Conservation (phyloP, 1,140 invertebrate genomes). For the Danaus plexippus region DNA sequence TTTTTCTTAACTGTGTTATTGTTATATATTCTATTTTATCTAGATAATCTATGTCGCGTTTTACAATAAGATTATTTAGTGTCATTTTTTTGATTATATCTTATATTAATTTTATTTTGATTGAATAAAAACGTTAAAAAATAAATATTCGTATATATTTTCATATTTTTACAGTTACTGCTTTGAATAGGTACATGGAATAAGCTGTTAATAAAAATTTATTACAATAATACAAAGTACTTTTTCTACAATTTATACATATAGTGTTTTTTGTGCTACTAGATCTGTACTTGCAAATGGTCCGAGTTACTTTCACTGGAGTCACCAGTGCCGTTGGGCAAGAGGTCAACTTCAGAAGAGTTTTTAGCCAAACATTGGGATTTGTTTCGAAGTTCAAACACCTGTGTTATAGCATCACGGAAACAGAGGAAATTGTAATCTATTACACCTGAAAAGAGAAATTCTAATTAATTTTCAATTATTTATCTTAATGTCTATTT, state of each 20-base stretch:
- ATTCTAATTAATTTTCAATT: neutral
- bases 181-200: slow-evolving; percentile 17
- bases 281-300: slow-evolving; percentile 31
- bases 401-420: slow-evolving; percentile 91
- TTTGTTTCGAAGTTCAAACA: slow-evolving; percentile 87
- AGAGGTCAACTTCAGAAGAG: slow-evolving; percentile 34
- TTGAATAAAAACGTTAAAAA: slow-evolving; percentile 5
- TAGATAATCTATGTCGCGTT: too few relatives aligned
- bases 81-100: too few relatives aligned
- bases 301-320: slow-evolving; percentile 43
- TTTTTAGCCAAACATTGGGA: slow-evolving; percentile 44
- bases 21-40: too few relatives aligned
- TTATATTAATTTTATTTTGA: too few relatives aligned
- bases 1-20: neutral
- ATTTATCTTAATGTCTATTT: too few relatives aligned
- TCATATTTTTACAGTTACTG: slow-evolving; percentile 21
- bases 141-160: slow-evolving; percentile 21
- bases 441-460: slow-evolving; percentile 81
- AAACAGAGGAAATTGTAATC: slow-evolving; percentile 98
- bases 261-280: slow-evolving; percentile 39
- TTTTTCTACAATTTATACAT: slow-evolving; percentile 29
- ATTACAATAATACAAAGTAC: slow-evolving; percentile 21
- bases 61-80: too few relatives aligned
- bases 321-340: slow-evolving; percentile 48
- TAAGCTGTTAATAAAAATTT: slow-evolving; percentile 26